Conservation (phyloP, 2,888 invertebrate genomes). For the Fragum fragum region DNA sequence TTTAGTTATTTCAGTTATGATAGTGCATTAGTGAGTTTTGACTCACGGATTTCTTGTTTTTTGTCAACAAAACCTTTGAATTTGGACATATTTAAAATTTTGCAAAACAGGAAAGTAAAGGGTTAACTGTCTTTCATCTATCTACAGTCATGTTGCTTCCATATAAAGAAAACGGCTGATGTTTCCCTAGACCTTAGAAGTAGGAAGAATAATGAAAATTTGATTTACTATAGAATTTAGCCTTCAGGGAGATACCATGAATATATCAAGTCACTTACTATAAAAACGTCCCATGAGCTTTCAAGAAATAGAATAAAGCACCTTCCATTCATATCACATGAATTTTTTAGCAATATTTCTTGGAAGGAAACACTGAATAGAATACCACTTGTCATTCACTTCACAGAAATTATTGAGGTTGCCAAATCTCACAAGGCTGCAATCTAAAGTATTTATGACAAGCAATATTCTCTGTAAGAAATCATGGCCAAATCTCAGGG, state of each 20-base stretch:
- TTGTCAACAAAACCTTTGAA: too few relatives aligned
- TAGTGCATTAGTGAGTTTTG: too few relatives aligned
- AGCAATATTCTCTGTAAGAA: not conserved
- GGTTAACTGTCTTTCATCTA: too few relatives aligned
- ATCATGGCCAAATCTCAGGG: not conserved
- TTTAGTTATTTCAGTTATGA: too few relatives aligned
- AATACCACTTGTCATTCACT: conserved; percentile 8
- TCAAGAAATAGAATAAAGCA: conserved; percentile 3
- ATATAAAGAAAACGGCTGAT: too few relatives aligned
- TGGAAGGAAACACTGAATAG: not conserved
- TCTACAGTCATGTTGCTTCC: too few relatives aligned
- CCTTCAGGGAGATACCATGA: conserved; percentile 2
- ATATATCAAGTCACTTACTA: conserved; percentile 22
- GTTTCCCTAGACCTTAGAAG: too few relatives aligned
- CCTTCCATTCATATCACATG: conserved; percentile 1
- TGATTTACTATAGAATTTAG: conserved; percentile 16
- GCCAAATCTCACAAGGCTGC: conserved; percentile 14
- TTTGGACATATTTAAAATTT: too few relatives aligned
- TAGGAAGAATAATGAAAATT: conserved; percentile 12
- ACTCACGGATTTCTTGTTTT: too few relatives aligned
- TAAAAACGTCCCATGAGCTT: not conserved
- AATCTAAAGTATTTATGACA: conserved; percentile 8
- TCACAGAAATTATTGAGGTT: not conserved
- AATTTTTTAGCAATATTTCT: conserved; percentile 5
- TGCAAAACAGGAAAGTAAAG: too few relatives aligned